phyloP scores from a whole-genome alignment of 2,797 vertebrate species.

The Notamacropus eugenii region DNA sequence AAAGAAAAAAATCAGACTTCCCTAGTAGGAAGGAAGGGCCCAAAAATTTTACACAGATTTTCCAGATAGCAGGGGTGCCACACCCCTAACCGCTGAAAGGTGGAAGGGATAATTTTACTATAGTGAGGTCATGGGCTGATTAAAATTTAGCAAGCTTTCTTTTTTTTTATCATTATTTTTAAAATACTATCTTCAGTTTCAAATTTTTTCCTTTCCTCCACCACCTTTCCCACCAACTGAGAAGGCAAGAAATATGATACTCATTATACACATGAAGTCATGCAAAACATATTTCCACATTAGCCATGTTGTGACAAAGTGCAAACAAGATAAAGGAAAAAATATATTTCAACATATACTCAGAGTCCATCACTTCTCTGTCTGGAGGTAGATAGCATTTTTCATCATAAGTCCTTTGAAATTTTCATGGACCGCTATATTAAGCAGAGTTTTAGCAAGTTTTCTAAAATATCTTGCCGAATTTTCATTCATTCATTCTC shows the following conservation, averaged over 20 bases:
- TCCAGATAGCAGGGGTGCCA: too few relatives aligned
- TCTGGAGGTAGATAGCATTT: background rate
- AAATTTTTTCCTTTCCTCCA: background rate
- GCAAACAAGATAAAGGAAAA: background rate
- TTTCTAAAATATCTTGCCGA: background rate
- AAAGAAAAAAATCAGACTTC: too few relatives aligned
- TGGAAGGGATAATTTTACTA: too few relatives aligned
- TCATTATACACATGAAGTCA: background rate
- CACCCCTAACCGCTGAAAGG: too few relatives aligned
- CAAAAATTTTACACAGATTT: too few relatives aligned
- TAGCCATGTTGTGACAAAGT: background rate
- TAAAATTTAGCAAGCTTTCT: background rate
- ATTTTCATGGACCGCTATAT: background rate
- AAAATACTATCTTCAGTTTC: background rate
- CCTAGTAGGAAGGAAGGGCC: too few relatives aligned
- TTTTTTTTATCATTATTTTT: background rate
- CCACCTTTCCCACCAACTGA: background rate
- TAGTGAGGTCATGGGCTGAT: background rate
- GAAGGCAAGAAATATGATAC: background rate
- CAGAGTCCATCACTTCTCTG: background rate
- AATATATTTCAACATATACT: background rate
- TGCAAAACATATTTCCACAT: background rate
- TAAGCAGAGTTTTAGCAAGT: background rate
- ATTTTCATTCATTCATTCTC: background rate
- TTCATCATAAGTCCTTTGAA: background rate